These are phyloP conservation scores for Drosophila cognata DNA, from an alignment of 2,888 invertebrate species.

Conservation along the genomic window DNA sequence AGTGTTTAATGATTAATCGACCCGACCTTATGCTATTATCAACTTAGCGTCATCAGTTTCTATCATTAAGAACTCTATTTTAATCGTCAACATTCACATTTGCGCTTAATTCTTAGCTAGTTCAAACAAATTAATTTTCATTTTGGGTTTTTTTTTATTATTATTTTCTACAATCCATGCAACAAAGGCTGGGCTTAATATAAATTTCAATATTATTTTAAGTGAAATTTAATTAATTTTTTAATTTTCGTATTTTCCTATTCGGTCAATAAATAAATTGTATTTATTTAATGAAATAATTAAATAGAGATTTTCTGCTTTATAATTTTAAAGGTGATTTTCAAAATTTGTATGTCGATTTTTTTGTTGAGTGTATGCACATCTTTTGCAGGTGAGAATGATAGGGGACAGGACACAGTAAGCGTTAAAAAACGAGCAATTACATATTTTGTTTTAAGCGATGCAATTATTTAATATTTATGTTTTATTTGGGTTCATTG, in stretches of 20 bases:
- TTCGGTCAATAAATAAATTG: too few species aligned
- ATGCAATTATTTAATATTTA: conserved; percentile 34
- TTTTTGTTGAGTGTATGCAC: neutral
- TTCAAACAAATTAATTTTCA: neutral
- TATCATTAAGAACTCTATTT: neutral
- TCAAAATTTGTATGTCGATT: neutral
- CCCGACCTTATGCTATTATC: neutral
- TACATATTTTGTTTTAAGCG: conserved; percentile 41
- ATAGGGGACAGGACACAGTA: conserved; percentile 13
- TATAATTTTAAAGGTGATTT: neutral
- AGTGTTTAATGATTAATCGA: neutral
- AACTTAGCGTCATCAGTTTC: neutral
- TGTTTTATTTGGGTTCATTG: conserved; percentile 24
- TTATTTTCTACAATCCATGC: neutral
- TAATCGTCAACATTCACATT: neutral
- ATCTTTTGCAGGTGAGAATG: neutral
- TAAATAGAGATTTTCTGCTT: too few species aligned
- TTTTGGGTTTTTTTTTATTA: neutral
- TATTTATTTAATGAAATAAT: too few species aligned
- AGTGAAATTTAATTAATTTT: neutral
- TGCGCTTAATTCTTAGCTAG: neutral
- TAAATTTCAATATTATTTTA: neutral
- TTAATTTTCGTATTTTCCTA: neutral
- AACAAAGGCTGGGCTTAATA: neutral
- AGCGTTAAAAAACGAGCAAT: conserved; percentile 23